Conservation (phyloP, 2,797 vertebrate genomes). For the Aldrovandia affinis region DNA sequence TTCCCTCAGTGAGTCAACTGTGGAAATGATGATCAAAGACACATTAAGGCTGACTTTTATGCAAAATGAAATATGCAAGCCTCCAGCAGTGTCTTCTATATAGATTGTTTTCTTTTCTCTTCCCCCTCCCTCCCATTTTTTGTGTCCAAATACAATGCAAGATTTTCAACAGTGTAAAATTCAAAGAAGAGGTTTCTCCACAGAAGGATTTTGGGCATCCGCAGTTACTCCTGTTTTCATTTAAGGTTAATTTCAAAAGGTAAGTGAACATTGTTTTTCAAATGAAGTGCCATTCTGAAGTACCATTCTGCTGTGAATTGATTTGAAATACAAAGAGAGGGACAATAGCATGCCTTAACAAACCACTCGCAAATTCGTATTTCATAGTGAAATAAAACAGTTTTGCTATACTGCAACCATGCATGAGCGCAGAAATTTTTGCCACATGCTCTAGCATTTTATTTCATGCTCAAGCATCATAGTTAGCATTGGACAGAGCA, state of each 20-base stretch:
- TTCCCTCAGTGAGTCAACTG: conserved; percentile 79
- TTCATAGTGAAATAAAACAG: conserved; percentile 53
- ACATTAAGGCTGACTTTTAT: conserved; percentile 82
- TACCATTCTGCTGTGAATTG: conserved; percentile 60
- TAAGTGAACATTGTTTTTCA: conserved; percentile 64
- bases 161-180: conserved; percentile 65
- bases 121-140: conserved; percentile 65
- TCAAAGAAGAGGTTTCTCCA: conserved; percentile 60
- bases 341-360: conserved; percentile 52
- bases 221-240: conserved; percentile 72
- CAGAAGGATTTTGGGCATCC: conserved; percentile 56
- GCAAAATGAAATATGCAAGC: conserved; percentile 82
- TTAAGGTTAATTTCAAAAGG: conserved; percentile 73
- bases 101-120: conserved; percentile 66
- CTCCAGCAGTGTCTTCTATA: conserved; percentile 76
- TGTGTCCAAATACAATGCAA: conserved; percentile 71
- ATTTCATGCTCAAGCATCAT: conserved; percentile 27
- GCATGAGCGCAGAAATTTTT: conserved; percentile 19
- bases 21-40: conserved; percentile 80
- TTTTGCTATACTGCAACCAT: conserved; percentile 44
- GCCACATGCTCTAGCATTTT: conserved; percentile 30
- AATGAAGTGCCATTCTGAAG: no score
- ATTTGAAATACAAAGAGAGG: conserved; percentile 58
- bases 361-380: conserved; percentile 54
- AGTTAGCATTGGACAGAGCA: not conserved